phyloP scores from a whole-genome alignment of 2,888 invertebrate genomes.

The Pristionchus entomophagus region DNA sequence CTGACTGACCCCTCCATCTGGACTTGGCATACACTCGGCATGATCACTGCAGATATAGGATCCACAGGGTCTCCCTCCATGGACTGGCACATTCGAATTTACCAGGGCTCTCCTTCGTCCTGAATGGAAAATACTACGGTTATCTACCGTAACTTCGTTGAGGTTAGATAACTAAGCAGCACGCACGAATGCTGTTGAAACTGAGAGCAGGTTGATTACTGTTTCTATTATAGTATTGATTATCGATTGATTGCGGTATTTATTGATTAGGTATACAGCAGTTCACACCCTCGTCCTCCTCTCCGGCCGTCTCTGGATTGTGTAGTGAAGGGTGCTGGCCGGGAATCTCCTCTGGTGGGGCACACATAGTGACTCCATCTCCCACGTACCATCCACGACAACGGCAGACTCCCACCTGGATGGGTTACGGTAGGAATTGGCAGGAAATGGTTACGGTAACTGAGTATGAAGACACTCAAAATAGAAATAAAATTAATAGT shows the following conservation, averaged over 20 bases:
- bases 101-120: neutral
- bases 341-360: slow-evolving; percentile 65
- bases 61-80: slow-evolving; percentile 57
- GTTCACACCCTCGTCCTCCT: slow-evolving; percentile 48
- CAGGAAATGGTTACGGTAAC: slow-evolving; percentile 25
- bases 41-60: slow-evolving; percentile 86
- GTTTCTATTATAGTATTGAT: slow-evolving; percentile 4
- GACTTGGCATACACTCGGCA: slow-evolving; percentile 88
- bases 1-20: slow-evolving; percentile 80
- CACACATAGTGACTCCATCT: slow-evolving; percentile 73
- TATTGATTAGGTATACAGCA: slow-evolving; percentile 15
- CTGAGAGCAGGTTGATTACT: neutral
- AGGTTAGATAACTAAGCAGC: neutral
- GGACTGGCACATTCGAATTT: neutral
- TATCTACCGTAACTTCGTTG: neutral
- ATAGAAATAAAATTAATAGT: neutral
- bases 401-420: slow-evolving; percentile 65
- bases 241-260: too few relatives aligned
- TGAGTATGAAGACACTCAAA: neutral
- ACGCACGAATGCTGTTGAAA: neutral
- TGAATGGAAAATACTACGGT: slow-evolving; percentile 12
- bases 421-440: neutral
- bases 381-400: slow-evolving; percentile 76
- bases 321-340: neutral
- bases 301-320: slow-evolving; percentile 32